Percentiles rank a stretch among this genome's conserved stretches.
Evolutionary conservation across 2,797 vertebrate species (phyloP).

Genomic region (Danio jaintianensis): DNA sequence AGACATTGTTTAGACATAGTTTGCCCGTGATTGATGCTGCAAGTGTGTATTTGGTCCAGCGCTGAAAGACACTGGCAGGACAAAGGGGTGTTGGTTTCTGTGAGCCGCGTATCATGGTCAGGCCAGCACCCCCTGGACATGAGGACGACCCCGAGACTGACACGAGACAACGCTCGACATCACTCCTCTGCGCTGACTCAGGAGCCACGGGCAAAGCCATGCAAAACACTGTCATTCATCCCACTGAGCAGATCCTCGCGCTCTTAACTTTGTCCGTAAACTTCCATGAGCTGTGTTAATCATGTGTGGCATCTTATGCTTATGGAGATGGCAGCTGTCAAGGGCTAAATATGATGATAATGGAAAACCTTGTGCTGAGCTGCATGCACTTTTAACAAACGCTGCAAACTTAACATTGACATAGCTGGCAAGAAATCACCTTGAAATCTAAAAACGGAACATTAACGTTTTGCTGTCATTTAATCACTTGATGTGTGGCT

Average conservation of each 20-base stretch:
- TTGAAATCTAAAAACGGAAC: constrained; percentile 10
- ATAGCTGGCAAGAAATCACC: constrained; percentile 3
- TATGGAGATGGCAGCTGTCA: constrained; percentile 42
- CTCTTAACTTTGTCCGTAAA: constrained; percentile 46
- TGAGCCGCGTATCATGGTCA: constrained; percentile 52
- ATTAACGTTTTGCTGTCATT: background rate
- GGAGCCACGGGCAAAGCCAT: constrained; percentile 79
- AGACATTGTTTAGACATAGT: constrained; percentile 65
- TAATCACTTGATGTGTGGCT: constrained; percentile 7
- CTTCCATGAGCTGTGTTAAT: constrained; percentile 42
- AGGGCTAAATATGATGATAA: constrained; percentile 48
- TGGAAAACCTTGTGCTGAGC: constrained; percentile 33
- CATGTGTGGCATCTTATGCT: constrained; percentile 46
- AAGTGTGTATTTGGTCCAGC: constrained; percentile 70
- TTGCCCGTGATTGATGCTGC: constrained; percentile 74
- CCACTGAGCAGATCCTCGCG: constrained; percentile 66
- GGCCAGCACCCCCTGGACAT: constrained; percentile 62
- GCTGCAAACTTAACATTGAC: background rate
- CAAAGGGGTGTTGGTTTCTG: constrained; percentile 67
- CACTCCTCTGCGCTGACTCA: constrained; percentile 81
- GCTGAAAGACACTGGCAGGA: constrained; percentile 75
- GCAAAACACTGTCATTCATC: constrained; percentile 78
- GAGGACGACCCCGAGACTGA: constrained; percentile 68
- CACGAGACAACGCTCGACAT: constrained; percentile 81
- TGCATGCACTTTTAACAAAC: constrained; percentile 31